Percentiles rank a stretch among this genome's conserved stretches.
phyloP scores from a whole-genome alignment of 2,797 vertebrate genomes.

The Lutjanus argentimaculatus region DNA sequence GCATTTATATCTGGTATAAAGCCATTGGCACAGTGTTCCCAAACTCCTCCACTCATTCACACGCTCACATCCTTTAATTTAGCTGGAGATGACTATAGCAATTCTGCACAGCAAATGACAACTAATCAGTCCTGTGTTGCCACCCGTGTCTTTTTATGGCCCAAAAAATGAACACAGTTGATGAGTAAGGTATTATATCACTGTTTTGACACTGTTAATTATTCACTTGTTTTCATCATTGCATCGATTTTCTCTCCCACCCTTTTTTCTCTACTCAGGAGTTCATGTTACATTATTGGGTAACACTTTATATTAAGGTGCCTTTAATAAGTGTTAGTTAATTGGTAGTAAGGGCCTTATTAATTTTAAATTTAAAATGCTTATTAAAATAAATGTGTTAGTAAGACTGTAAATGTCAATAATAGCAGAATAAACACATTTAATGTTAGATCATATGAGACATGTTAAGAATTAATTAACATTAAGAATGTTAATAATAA shows the following conservation, averaged over 20 bases:
- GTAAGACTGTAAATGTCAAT: too few relatives aligned
- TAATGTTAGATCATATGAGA: too few relatives aligned
- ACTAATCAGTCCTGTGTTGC: slow-evolving; percentile 66
- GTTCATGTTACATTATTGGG: slow-evolving; percentile 14
- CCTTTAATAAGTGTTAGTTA: too few relatives aligned
- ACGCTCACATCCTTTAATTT: slow-evolving; percentile 64
- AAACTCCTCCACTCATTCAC: slow-evolving; percentile 34
- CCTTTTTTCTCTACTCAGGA: not conserved
- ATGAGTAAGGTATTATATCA: slow-evolving; percentile 55
- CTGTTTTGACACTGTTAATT: slow-evolving; percentile 38
- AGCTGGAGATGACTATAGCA: slow-evolving; percentile 67
- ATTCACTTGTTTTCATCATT: slow-evolving; percentile 54
- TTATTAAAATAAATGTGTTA: too few relatives aligned
- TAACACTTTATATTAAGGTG: too few relatives aligned
- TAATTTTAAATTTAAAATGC: too few relatives aligned
- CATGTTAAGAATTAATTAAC: too few relatives aligned
- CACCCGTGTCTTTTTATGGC: slow-evolving; percentile 53
- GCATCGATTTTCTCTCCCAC: slow-evolving; percentile 13
- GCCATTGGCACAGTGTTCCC: slow-evolving; percentile 22
- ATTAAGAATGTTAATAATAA: too few relatives aligned
- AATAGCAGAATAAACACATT: too few relatives aligned
- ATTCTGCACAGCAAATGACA: slow-evolving; percentile 60
- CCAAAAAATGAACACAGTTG: slow-evolving; percentile 41
- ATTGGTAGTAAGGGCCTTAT: too few relatives aligned
- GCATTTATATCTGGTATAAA: slow-evolving; percentile 50